These are phyloP conservation scores for Torymus auratus DNA, from an alignment of 2,888 invertebrate species.

Conservation along the genomic window DNA sequence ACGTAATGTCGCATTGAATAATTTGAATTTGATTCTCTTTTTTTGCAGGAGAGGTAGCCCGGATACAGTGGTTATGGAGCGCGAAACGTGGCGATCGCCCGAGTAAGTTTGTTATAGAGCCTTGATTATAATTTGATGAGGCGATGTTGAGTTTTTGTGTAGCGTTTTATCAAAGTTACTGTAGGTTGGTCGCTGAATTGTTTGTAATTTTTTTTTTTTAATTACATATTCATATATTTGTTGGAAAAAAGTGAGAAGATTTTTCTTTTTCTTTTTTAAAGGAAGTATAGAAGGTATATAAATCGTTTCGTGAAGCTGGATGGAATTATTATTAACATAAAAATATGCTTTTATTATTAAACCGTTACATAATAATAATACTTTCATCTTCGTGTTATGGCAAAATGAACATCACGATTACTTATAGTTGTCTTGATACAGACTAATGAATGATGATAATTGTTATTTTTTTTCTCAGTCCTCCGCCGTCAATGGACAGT, in stretches of 20 bases:
- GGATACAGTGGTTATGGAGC: conserved; percentile 68
- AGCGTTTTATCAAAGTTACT: no score
- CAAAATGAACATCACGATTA: no score
- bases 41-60: conserved; percentile 67
- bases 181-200: no score
- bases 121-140: no score
- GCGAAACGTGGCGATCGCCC: conserved; percentile 71
- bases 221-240: no score
- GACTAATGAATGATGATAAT: conserved; percentile 6
- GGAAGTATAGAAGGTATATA: no score
- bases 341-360: neutral
- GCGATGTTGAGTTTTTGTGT: no score
- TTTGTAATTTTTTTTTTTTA: no score
- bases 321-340: neutral
- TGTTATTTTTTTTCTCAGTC: conserved; percentile 64
- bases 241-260: no score
- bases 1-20: neutral
- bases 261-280: no score
- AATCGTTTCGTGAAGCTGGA: neutral
- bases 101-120: conserved; percentile 64
- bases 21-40: neutral
- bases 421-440: no score
- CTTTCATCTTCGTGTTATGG: neutral
- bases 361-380: conserved; percentile 15
- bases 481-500: conserved; percentile 68